Evolutionary conservation across 1,140 invertebrate genomes (phyloP).

Genomic region (Epicauta chinensis): DNA sequence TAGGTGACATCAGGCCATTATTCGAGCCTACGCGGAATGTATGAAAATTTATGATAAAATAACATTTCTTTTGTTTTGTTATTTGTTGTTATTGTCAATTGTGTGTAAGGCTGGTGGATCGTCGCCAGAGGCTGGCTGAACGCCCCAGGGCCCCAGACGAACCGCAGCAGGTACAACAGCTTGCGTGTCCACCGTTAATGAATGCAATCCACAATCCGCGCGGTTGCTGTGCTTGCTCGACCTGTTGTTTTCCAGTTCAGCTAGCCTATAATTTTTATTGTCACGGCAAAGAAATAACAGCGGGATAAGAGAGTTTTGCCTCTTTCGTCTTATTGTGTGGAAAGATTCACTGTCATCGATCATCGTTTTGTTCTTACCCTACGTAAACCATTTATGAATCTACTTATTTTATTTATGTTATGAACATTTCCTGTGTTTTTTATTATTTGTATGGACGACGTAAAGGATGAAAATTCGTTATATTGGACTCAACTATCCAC

Average conservation of each 20-base stretch:
- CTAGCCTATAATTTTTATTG: conserved; percentile 61
- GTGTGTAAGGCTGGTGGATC: too few species aligned
- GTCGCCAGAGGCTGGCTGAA: too few species aligned
- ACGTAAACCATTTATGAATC: conserved; percentile 1
- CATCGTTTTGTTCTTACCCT: conserved; percentile 13
- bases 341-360: conserved; percentile 27
- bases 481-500: conserved; percentile 14
- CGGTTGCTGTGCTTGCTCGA: conserved; percentile 38
- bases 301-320: conserved; percentile 36
- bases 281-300: conserved; percentile 52
- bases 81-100: too few species aligned
- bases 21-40: too few species aligned
- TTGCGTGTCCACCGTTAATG: conserved; percentile 56
- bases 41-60: too few species aligned
- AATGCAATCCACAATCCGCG: conserved; percentile 55
- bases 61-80: too few species aligned
- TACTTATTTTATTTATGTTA: too few species aligned
- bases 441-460: conserved; percentile 3
- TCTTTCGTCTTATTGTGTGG: conserved; percentile 32
- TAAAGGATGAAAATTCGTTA: conserved; percentile 18
- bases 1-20: too few species aligned
- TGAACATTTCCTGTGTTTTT: neutral
- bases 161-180: conserved; percentile 8
- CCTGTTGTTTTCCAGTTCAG: conserved; percentile 58
- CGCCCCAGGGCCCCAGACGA: too few species aligned